Percentiles rank a stretch among this genome's conserved stretches.
Evolutionary conservation across 2,888 invertebrate species (phyloP).

Genomic region (Thymelicus lineola): DNA sequence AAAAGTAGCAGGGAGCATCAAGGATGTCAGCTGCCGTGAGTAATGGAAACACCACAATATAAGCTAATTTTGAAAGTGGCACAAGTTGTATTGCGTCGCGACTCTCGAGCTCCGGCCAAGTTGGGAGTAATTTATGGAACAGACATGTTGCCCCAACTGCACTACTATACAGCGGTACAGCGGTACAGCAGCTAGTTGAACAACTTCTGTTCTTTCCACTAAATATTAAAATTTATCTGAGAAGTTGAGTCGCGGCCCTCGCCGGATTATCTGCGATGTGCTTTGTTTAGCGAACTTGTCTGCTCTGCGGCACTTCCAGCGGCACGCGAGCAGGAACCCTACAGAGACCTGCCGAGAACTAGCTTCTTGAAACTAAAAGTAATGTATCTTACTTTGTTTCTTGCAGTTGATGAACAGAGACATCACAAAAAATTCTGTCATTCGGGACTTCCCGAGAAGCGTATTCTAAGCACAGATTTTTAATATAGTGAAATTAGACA

Average conservation of each 20-base stretch:
- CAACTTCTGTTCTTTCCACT: slow-evolving; percentile 29
- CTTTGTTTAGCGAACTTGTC: slow-evolving; percentile 23
- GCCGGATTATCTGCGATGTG: slow-evolving; percentile 28
- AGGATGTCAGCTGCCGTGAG: too few species aligned
- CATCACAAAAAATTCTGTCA: too few species aligned
- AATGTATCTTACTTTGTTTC: too few species aligned
- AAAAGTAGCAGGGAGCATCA: too few species aligned
- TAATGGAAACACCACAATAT: slow-evolving; percentile 9
- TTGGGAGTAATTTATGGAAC: slow-evolving; percentile 29
- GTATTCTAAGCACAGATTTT: too few species aligned
- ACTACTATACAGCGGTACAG: not conserved
- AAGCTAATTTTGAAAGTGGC: slow-evolving; percentile 26
- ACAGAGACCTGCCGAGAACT: not conserved
- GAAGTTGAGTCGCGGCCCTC: slow-evolving; percentile 28
- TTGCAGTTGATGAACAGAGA: too few species aligned
- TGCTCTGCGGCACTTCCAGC: slow-evolving; percentile 10
- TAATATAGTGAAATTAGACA: too few species aligned
- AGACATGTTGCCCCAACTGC: slow-evolving; percentile 28
- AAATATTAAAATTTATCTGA: slow-evolving; percentile 37
- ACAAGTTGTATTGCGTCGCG: not conserved
- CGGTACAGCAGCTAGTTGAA: slow-evolving; percentile 21
- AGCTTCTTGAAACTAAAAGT: too few species aligned
- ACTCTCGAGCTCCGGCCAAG: not conserved
- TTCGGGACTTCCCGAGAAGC: too few species aligned
- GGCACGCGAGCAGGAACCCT: not conserved